A percentile compares a stretch with the other conserved stretches of the same genome.
Evolutionary conservation across 2,888 invertebrate genomes (phyloP).

Genomic region (Blastobasis lacticolella): DNA sequence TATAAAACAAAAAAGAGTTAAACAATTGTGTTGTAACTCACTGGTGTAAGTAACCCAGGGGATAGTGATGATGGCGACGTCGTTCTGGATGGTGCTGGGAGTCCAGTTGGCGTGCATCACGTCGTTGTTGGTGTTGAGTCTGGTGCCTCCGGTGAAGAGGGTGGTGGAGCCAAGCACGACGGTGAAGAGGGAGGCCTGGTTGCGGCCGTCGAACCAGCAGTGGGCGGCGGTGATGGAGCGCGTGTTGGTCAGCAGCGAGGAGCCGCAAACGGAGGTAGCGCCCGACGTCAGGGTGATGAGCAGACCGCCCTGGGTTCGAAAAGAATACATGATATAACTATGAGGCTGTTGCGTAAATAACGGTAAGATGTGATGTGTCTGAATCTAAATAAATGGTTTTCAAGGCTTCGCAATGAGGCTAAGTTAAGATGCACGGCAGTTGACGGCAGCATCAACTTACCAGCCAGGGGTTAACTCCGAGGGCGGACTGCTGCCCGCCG

Average conservation of each 20-base stretch:
- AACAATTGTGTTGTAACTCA: neutral
- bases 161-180: constrained; percentile 14
- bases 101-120: constrained; percentile 15
- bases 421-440: too few relatives aligned
- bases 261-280: constrained; percentile 16
- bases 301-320: constrained; percentile 8
- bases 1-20: neutral
- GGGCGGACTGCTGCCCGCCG: too few relatives aligned
- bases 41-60: constrained; percentile 5
- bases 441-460: too few relatives aligned
- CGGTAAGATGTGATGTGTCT: too few relatives aligned
- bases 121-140: constrained; percentile 16
- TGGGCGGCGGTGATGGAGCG: constrained; percentile 17
- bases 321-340: too few relatives aligned
- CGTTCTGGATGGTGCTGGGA: constrained; percentile 14
- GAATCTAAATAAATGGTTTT: too few relatives aligned
- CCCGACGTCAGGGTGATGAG: constrained; percentile 15
- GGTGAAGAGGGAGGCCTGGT: constrained; percentile 2
- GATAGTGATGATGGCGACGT: constrained; percentile 19
- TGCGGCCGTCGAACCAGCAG: constrained; percentile 12
- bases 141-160: constrained; percentile 19
- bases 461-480: too few relatives aligned
- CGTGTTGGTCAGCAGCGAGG: constrained; percentile 26
- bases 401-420: too few relatives aligned
- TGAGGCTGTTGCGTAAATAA: too few relatives aligned